Evolutionary conservation across 2,797 vertebrate genomes (phyloP), one percentile per base, ranked within the genome.

Genomic region (Propithecus perrieri): DNA sequence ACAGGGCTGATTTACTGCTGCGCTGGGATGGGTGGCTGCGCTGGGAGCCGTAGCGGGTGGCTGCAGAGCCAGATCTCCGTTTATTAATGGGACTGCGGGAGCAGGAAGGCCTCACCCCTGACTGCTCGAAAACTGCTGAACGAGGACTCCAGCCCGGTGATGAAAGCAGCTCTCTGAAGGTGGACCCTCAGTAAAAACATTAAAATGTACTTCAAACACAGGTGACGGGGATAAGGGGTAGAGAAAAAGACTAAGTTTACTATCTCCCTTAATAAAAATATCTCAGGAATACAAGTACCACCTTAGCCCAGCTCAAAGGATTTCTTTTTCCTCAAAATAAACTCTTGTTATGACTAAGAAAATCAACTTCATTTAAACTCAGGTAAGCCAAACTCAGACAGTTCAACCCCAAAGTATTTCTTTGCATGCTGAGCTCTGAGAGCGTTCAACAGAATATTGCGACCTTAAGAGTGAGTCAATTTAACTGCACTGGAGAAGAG

Each of bases 71-170:
- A 94, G 97, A 96, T 96, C 97, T 94, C 92, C 90, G 84, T 98
- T 98, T 98, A 98, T 98, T 98, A 98, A 97, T 95, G 93, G 7
- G 48, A 88, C 83, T 95, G 86, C 94, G 98, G 97, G 97, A 98
- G 94, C 97, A 94, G 91, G 87, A 90, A 95, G 96, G 79, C 76
- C 97, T 98, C 96, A 96, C 96, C 97, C 97, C 98, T 95, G 97
- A 98, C 98, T 98, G 98, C 98, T 98, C 98, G 98, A 98, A 99
- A 98, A 98, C 97, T 97, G 98, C 98, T 93, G 97, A 98, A 98
- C 69, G 94, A 98, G 98, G 87, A 81, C 96, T 95, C 95, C 94
- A 95, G 92, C 88, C 93, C 97, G 59, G 97, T 97, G 98, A 98
- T 98, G 98, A 98, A 98, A 98, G 96, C 87, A 97, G 76, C 0